phyloP scores from a whole-genome alignment of 2,888 invertebrate genomes.

The Euzophera pinguis region DNA sequence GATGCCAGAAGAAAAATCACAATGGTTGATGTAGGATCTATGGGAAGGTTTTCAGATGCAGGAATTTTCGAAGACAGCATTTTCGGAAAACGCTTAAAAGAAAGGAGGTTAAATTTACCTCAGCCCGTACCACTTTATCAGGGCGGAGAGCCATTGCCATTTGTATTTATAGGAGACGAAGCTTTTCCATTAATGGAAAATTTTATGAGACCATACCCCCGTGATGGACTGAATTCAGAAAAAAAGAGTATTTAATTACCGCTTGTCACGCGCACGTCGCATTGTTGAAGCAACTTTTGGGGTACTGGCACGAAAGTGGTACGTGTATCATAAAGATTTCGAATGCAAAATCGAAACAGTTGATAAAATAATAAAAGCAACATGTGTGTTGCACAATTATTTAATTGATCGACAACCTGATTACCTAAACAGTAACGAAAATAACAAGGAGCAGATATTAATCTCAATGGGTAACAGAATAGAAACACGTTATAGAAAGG shows the following conservation, averaged over 20 bases:
- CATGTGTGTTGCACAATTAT: no score
- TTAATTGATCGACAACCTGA: no score
- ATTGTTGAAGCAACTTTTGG: constrained; percentile 22
- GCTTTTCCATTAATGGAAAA: constrained; percentile 24
- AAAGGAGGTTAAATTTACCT: not conserved
- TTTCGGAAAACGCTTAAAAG: not conserved
- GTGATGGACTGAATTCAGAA: constrained; percentile 16
- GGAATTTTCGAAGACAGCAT: not conserved
- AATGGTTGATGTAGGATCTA: not conserved
- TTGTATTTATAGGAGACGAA: constrained; percentile 33
- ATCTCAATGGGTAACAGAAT: no score
- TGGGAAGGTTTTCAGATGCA: not conserved
- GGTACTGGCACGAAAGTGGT: no score
- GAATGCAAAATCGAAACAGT: no score
- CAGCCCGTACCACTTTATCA: not conserved
- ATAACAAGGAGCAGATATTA: no score
- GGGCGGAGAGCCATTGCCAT: constrained; percentile 24
- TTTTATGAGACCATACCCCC: constrained; percentile 24
- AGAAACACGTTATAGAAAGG: no score
- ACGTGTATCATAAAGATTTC: no score
- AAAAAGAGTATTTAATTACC: constrained; percentile 22
- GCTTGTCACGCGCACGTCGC: constrained; percentile 21
- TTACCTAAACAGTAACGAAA: no score
- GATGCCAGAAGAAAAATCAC: not conserved
- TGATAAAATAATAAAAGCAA: no score